These are phyloP conservation scores for Andrena praecox DNA, from an alignment of 2,888 invertebrate species.

Conservation along the genomic window DNA sequence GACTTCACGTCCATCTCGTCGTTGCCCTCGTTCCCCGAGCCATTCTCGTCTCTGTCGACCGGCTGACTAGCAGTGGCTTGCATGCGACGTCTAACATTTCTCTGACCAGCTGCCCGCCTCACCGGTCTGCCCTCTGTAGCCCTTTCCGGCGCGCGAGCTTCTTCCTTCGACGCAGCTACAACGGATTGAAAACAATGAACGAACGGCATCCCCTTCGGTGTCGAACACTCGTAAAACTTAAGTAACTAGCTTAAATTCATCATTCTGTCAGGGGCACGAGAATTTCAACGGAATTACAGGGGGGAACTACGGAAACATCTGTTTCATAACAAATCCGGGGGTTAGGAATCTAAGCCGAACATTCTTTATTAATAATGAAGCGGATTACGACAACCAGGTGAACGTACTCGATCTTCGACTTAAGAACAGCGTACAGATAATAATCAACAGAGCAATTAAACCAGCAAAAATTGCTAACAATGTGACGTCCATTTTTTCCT, in stretches of 20 bases:
- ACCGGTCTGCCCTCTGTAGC: constrained; percentile 63
- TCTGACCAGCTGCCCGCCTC: constrained; percentile 90
- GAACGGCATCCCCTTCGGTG: not conserved
- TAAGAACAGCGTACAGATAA: constrained; percentile 70
- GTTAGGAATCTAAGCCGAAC: constrained; percentile 15
- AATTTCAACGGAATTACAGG: not conserved
- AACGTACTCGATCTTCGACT: constrained; percentile 70
- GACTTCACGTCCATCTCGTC: constrained; percentile 86
- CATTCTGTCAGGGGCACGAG: not conserved
- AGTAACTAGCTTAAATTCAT: not conserved
- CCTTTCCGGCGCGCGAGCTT: constrained; percentile 12
- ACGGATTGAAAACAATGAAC: not conserved
- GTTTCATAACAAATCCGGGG: constrained; percentile 27
- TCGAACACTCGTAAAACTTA: not conserved
- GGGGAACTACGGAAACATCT: constrained; percentile 37
- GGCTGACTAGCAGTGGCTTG: constrained; percentile 86
- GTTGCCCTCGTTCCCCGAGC: constrained; percentile 80
- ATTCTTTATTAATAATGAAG: not conserved
- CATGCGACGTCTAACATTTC: constrained; percentile 90
- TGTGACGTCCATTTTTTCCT: constrained; percentile 77
- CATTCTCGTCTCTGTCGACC: constrained; percentile 80
- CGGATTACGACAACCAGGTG: not conserved
- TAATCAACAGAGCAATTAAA: constrained; percentile 72
- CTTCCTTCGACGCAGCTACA: constrained; percentile 26
- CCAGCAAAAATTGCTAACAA: constrained; percentile 73